Percentiles rank a stretch among this genome's conserved stretches.
These are phyloP conservation scores for Scelioninae gen. 2 DNA, from an alignment of 2,888 invertebrate genomes.

Conservation along the genomic window DNA sequence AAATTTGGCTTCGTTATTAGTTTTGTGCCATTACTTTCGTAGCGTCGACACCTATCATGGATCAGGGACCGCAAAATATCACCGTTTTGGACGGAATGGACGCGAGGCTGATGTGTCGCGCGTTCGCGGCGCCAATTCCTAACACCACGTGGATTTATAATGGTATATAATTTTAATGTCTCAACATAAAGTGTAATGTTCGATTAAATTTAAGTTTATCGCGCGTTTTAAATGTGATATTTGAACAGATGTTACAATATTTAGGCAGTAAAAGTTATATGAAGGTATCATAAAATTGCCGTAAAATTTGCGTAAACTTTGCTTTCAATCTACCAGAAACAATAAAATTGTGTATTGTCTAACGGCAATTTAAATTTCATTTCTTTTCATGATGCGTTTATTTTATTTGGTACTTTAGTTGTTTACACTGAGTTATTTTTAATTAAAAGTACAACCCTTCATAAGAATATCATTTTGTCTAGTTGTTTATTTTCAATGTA, in stretches of 20 bases:
- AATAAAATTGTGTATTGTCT: conserved; percentile 21
- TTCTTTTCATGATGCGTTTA: not conserved
- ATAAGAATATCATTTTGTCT: too few species aligned
- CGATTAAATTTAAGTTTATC: conserved; percentile 46
- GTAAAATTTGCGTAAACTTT: conserved; percentile 35
- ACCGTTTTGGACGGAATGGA: conserved; percentile 96
- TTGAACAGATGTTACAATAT: conserved; percentile 37
- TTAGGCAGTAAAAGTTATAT: conserved; percentile 32
- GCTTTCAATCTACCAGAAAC: conserved; percentile 23
- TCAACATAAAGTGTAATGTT: conserved; percentile 27
- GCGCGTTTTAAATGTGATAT: conserved; percentile 26
- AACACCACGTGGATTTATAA: conserved; percentile 94
- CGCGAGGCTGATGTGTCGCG: conserved; percentile 90
- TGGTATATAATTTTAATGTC: conserved; percentile 77
- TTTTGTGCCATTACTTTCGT: conserved; percentile 68
- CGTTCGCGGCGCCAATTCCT: conserved; percentile 93
- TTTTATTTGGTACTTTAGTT: conserved; percentile 10
- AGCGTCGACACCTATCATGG: conserved; percentile 94
- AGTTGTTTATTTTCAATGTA: too few species aligned
- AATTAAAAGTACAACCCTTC: too few species aligned
- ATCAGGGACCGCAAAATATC: conserved; percentile 87
- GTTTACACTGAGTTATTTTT: too few species aligned
- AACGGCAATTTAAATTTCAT: conserved; percentile 18
- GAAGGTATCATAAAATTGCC: conserved; percentile 36
- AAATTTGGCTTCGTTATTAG: conserved; percentile 7